phyloP scores from a whole-genome alignment of 2,888 invertebrate species.

The Brenthis daphne region DNA sequence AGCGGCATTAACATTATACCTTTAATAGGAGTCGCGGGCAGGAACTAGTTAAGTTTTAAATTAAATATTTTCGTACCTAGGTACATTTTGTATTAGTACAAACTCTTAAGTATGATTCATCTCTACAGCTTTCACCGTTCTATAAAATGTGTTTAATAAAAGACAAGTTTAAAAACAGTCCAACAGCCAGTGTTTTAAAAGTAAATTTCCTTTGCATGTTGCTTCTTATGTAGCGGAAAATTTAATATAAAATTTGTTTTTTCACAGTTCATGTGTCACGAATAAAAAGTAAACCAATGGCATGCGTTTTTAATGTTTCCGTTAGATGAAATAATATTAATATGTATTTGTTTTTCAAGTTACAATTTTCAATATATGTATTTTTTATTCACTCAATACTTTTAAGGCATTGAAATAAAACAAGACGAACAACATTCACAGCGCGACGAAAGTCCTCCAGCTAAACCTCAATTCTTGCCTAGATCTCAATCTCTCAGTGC shows the following conservation, averaged over 20 bases:
- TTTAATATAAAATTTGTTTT: conserved; percentile 51
- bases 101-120: not conserved
- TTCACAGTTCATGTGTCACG: not conserved
- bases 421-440: conserved; percentile 44
- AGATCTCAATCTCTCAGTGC: conserved; percentile 48
- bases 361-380: not conserved
- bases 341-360: not conserved
- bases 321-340: too few relatives aligned
- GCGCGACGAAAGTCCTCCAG: conserved; percentile 70
- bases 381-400: not conserved
- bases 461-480: conserved; percentile 62
- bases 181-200: conserved; percentile 42
- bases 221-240: conserved; percentile 74
- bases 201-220: conserved; percentile 59
- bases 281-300: not conserved
- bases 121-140: conserved; percentile 9
- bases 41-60: too few relatives aligned
- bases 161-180: conserved; percentile 41
- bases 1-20: too few relatives aligned
- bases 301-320: not conserved
- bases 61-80: not conserved
- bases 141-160: conserved; percentile 26
- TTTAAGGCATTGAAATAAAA: conserved; percentile 33
- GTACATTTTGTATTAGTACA: too few relatives aligned
- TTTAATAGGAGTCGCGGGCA: too few relatives aligned